Evolutionary conservation across 1,140 invertebrate genomes (phyloP), one percentile per base, ranked within the genome.

Genomic region (Bombus superbus): DNA sequence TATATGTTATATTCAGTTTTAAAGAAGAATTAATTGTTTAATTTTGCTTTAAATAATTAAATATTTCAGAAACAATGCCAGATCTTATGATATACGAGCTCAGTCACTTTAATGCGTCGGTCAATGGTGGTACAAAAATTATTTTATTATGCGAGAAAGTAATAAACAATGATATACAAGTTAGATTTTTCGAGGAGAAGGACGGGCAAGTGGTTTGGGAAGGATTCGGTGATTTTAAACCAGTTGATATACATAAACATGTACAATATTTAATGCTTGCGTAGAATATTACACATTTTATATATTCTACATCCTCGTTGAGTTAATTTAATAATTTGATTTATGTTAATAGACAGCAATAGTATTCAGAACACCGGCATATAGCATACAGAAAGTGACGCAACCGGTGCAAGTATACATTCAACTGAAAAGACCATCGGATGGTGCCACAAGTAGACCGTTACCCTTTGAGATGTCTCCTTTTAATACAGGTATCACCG

Each of bases 61-160:
- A 40, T 75, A 68, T 95, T 95, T 64, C 94, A 98, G 97, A 99
- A 95, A 98, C 98, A 15, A 98, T 99, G 96, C 98, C 97, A 88
- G 98, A 99, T 94, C 96, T 99, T 83, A 96, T 97, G 18, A 99
- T 99, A 77, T 97, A 97, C 92, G 97, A 98, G 89, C 93, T 99
- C 80, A 98, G 97, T 93, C 97, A 98, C 92, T 98, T 96, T 92
- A 97, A 97, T n/a, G 98, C 98, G 40, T 96, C 97, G n/a, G 98
- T 97, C 1, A 96, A 96, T 72, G 98, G 98, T 72, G 98, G 98
- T 28, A 97, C 97, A 89, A 98, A 99, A 92, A 97, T 99, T 83
- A 98, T 99, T 84, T 95, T 99, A 69, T 96, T 99, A 1, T 99
- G 98, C 95, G 98, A 99, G 95, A 99, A 99, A 96, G 97, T 98